phyloP scores from a whole-genome alignment of 2,113 vertebrate genomes.

The Salvelinus sp. region DNA sequence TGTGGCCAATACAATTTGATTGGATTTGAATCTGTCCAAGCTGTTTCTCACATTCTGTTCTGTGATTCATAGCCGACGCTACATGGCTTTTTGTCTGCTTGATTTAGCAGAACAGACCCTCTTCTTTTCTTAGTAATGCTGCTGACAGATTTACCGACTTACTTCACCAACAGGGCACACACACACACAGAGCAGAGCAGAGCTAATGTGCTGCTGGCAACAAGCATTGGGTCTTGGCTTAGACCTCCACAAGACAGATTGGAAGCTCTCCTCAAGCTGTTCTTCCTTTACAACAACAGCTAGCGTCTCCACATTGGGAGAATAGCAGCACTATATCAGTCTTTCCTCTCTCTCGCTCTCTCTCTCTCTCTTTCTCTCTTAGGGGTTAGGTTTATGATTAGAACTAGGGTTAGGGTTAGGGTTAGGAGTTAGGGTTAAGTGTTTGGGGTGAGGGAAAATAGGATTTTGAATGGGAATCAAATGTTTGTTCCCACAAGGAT shows the following conservation, averaged over 20 bases:
- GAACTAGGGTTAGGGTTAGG: no score
- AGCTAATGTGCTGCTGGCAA: slow-evolving; percentile 31
- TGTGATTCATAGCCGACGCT: slow-evolving; percentile 53
- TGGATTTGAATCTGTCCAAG: slow-evolving; percentile 20
- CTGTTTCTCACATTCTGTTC: slow-evolving; percentile 51
- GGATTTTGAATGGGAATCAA: no score
- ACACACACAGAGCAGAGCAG: slow-evolving; percentile 20
- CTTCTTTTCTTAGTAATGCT: slow-evolving; percentile 50
- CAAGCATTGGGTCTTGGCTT: slow-evolving; percentile 52
- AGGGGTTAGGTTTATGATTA: no score
- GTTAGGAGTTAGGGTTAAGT: no score
- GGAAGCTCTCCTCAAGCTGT: slow-evolving; percentile 58
- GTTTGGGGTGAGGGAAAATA: no score
- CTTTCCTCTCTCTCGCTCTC: neutral
- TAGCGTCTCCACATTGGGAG: slow-evolving; percentile 39
- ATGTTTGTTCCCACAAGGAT: no score
- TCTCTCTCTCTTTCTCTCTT: no score
- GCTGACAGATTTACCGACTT: slow-evolving; percentile 64
- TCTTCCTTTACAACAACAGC: slow-evolving; percentile 54
- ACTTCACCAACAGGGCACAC: slow-evolving; percentile 47
- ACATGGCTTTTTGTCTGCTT: slow-evolving; percentile 54
- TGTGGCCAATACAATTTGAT: neutral
- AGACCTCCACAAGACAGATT: slow-evolving; percentile 59
- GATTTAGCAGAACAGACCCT: slow-evolving; percentile 58
- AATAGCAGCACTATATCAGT: slow-evolving; percentile 37